A percentile compares a stretch with the other conserved stretches of the same genome.
Evolutionary conservation across 2,797 vertebrate genomes (phyloP).

Genomic region (Catharus ustulatus): DNA sequence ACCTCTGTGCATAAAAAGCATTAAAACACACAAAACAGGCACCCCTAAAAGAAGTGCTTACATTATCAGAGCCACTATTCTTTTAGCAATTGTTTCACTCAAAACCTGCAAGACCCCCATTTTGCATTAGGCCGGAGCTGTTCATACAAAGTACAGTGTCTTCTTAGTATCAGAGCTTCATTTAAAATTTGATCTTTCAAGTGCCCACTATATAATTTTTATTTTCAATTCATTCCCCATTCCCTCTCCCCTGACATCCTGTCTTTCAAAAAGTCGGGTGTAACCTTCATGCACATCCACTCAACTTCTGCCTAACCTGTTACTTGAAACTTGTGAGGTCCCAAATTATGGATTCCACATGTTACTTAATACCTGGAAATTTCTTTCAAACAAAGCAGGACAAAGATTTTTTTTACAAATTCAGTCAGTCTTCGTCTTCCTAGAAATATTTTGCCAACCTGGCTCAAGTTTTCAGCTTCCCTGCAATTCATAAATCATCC

Average conservation of each 20-base stretch:
- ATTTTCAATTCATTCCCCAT: not conserved
- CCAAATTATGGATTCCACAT: accelerated
- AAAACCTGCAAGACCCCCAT: not conserved
- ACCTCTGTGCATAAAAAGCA: not conserved
- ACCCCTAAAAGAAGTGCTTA: not conserved
- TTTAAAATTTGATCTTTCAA: not conserved
- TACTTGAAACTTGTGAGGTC: not conserved
- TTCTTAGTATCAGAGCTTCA: not conserved
- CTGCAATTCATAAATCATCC: not conserved
- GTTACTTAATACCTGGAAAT: not conserved
- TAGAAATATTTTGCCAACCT: not conserved
- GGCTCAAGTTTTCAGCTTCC: not conserved
- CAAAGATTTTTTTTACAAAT: not conserved
- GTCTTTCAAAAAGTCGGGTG: not conserved
- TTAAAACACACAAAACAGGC: not conserved
- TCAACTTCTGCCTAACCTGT: not conserved
- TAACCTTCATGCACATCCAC: not conserved
- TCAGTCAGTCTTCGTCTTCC: not conserved
- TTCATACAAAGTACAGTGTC: not conserved
- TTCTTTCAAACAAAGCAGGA: not conserved
- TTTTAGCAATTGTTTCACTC: not conserved
- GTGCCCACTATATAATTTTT: not conserved
- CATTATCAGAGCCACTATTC: not conserved
- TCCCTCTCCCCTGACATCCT: not conserved
- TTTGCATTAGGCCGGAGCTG: not conserved